Evolutionary conservation across 1,140 invertebrate genomes (phyloP), one percentile per base, ranked within the genome.

Genomic region (Drosophila pseudoobscura): DNA sequence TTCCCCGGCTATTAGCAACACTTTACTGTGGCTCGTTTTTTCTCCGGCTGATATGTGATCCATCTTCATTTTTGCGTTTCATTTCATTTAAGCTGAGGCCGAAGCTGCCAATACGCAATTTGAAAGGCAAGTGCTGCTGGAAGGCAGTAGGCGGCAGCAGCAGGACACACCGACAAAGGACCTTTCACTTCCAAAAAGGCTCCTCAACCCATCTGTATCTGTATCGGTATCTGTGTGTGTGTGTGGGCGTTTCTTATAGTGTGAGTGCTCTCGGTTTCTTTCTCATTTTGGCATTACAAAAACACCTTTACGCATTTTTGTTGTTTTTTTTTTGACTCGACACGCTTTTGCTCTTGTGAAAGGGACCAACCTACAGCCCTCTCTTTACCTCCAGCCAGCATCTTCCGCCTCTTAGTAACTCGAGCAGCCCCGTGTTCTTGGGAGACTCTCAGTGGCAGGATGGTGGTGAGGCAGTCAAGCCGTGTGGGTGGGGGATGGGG

Each of bases 51-150:
- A 74, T 74, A 84, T 80, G 64, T 64, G 80, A 85, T 85, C 80
- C 82, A 85, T 85, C 80, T 87, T 87, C 74, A 85, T 87, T 85
- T 87, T 78, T 74, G 59, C 68, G 69, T 73, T 73, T 73, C 71
- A 58, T 61, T 65, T 74, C 68, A 85, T 84, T 84, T 80, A 41
- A 57, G 61, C 44, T 45, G 52, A 70, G 69, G 53, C 39, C 7
- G 43, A 61, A 49, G 53, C 53, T 49, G 79, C 60, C 62, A 47
- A 57, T 51, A 56, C 61, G 66, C 61, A 75, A 50, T 75, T 54
- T 64, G n/a, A 49, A 51, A 43, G 62, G 55, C 35, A 56, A 58
- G 20, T 35, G 49, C 41, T 20, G 20, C 20, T 58, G 29, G 50
- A 78, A 52, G 50, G 66, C 43, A 22, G 44, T 31, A 20, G 31